phyloP scores from a whole-genome alignment of 2,113 vertebrate genomes.

The Cyanoderma ruficeps region DNA sequence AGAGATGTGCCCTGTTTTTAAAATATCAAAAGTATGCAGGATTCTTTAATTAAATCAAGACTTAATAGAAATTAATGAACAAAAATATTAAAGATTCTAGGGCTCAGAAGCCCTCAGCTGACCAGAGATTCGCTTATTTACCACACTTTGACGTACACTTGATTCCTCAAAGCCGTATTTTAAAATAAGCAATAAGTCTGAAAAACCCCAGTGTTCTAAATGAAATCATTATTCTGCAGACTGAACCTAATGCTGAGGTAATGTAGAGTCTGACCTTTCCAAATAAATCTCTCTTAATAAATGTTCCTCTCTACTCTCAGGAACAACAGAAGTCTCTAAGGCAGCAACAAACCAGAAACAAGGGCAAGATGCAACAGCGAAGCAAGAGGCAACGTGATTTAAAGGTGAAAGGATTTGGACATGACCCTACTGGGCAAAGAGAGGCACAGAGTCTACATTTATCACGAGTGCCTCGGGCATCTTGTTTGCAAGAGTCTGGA shows the following conservation, averaged over 20 bases:
- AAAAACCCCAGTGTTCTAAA: neutral
- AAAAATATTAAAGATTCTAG: neutral
- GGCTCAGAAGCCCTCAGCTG: neutral
- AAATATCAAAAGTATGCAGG: neutral
- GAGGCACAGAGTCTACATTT: slow-evolving; percentile 6
- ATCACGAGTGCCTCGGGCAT: slow-evolving; percentile 26
- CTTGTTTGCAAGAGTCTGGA: neutral
- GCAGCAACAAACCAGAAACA: slow-evolving; percentile 4
- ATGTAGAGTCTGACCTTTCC: slow-evolving; percentile 56
- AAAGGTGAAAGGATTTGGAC: slow-evolving; percentile 38
- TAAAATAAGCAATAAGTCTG: neutral
- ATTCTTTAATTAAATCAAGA: neutral
- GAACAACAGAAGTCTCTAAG: slow-evolving; percentile 37
- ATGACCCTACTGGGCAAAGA: slow-evolving; percentile 4
- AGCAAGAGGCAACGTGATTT: slow-evolving; percentile 32
- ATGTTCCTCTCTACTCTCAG: slow-evolving; percentile 1
- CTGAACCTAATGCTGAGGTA: slow-evolving; percentile 52
- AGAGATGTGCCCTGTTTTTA: neutral
- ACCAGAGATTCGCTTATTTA: neutral
- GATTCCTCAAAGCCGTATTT: slow-evolving; percentile 33
- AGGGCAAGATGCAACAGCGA: slow-evolving; percentile 11
- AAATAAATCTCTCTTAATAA: slow-evolving; percentile 57
- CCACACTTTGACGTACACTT: neutral
- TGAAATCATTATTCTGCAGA: slow-evolving; percentile 65
- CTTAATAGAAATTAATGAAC: neutral